Evolutionary conservation across 2,797 vertebrate species (phyloP), one percentile per base, ranked within the genome.

Genomic region (Pipistrellus nathusii): DNA sequence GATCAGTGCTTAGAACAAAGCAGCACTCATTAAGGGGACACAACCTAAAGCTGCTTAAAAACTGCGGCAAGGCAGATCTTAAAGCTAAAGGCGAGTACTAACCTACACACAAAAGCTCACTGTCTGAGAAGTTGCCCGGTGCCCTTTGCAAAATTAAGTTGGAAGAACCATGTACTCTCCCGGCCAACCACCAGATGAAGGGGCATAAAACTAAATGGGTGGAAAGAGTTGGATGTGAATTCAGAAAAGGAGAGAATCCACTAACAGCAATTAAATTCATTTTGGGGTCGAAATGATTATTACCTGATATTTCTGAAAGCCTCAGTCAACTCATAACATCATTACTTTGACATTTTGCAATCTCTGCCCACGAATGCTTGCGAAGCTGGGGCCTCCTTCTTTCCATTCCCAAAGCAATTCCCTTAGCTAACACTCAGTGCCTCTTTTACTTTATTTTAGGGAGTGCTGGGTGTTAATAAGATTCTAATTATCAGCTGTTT

Each of bases 271-370:
- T 71, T 95, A 94, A 96, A 93, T 96, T 96, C 93, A 92, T 71
- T 94, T 90, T 92, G 85, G 59, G 88, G 48, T 59, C 83, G 82
- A 93, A 91, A 95, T 84, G 92, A 95, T 94, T 88, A 90, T 81
- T 96, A 88, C 85, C 75, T 93, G 93, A 55, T 75, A 97, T 86
- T 96, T 96, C 87, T 95, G 66, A 92, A 96, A 90, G 82, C 71
- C 78, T 90, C 55, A 4, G 81, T 96, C 69, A 95, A 93, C 11
- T 85, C 6, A 32, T 48, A 91, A 78, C 13, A 83, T 55, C 30
- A 86, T 81, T 90, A 89, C 71, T 72, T 87, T 90, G 87, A 91
- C 68, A 93, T 93, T 94, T 86, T 88, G 62, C 32, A 88, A 62
- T 87, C 35, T 92, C 38, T 90, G 62, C 96, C 27, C 71, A 93